Base-by-base conservation (phyloP, 2,888 invertebrate genomes). In the Monoplex corrugatus region DNA sequence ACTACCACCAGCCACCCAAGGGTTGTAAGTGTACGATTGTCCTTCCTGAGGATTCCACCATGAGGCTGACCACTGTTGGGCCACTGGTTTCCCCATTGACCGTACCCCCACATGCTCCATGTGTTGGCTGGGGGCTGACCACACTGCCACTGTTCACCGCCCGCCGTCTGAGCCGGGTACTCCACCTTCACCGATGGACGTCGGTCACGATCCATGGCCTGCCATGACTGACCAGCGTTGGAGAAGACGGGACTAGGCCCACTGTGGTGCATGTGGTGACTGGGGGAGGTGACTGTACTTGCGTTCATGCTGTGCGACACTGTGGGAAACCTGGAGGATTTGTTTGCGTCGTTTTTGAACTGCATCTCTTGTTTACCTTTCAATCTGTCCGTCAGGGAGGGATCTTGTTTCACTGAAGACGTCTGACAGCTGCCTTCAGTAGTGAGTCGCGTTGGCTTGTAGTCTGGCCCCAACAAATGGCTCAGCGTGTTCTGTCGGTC, bases 181-280 rank as follows among this genome's bases (percentile, higher is more conserved):
- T 84, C 84, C 38, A 84, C 84, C 38, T 84, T 84, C 19, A 84
- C 84, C 28, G 84, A 84, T 23, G 84, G 84, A 3, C 84, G 57
- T 3, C 84, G 84, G n/a, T 84, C 84, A 57, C 84, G 84, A 38
- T 84, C 84, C 84, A 84, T 13, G 1, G 84, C 38, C 43, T 84
- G 84, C 84, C 84, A 84, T 8, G 84, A 84, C 82, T 83, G 82
- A 32, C 82, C 16, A 16, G 16, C 38, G 50, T 38, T 84, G 84
- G 23, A 16, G 43, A n/a, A n/a, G n/a, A n/a, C n/a, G n/a, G n/a
- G n/a, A n/a, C n/a, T n/a, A n/a, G n/a, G n/a, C n/a, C n/a, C n/a
- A n/a, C n/a, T n/a, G n/a, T n/a, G n/a, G n/a, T n/a, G n/a, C n/a
- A n/a, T n/a, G n/a, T n/a, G n/a, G n/a, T n/a, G n/a, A n/a, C n/a